phyloP scores from a whole-genome alignment of 2,797 vertebrate genomes.

The Poliocrania exsul region DNA sequence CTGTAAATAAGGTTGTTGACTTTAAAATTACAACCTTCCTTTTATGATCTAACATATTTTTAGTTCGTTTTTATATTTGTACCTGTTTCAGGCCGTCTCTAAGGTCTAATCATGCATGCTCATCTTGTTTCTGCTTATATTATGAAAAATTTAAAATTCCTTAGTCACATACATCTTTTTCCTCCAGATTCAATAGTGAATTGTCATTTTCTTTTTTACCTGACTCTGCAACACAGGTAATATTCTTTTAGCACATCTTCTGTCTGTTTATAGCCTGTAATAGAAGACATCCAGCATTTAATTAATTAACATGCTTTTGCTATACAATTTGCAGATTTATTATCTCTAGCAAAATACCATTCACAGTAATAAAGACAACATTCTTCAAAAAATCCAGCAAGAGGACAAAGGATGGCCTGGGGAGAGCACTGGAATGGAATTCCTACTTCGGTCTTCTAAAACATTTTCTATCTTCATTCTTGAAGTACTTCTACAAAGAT shows the following conservation, averaged over 20 bases:
- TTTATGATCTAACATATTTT: not conserved
- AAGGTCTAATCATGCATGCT: not conserved
- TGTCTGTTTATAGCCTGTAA: not conserved
- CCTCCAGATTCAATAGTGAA: not conserved
- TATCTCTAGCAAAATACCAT: not conserved
- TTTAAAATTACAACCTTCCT: not conserved
- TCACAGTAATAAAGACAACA: not conserved
- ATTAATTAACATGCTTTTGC: not conserved
- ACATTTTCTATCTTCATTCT: conserved; percentile 2
- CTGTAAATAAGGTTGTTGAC: not conserved
- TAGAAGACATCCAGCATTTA: not conserved
- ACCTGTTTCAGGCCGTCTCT: not conserved
- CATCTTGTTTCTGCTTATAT: not conserved
- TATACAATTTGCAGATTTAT: not conserved
- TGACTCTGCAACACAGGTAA: not conserved
- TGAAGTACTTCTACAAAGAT: not conserved
- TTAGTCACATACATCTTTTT: not conserved
- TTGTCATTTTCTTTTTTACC: not conserved
- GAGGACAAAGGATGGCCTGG: not conserved
- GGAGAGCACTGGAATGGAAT: not conserved
- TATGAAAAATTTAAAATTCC: not conserved
- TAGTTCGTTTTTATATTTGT: not conserved
- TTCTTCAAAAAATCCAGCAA: not conserved
- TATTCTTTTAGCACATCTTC: not conserved
- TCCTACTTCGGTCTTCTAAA: not conserved